Conservation (phyloP, 92 coral and sea anemone species). For the Plumapathes pennacea region DNA sequence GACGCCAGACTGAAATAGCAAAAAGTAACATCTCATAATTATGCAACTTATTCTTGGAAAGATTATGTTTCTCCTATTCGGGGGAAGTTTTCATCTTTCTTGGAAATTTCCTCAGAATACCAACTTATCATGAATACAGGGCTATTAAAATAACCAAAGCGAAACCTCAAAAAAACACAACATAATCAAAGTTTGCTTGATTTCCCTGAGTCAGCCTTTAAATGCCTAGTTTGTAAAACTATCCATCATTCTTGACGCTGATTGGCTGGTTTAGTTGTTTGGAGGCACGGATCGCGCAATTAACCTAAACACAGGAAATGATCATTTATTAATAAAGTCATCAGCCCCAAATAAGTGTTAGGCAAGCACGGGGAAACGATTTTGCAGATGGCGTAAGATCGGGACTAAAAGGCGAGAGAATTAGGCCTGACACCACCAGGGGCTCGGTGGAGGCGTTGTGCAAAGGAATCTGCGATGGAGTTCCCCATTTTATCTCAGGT, state of each 20-base stretch:
- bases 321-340: constrained; percentile 73
- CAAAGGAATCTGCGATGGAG: constrained; percentile 8
- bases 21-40: too few relatives aligned
- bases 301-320: constrained; percentile 77
- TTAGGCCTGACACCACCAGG: background rate
- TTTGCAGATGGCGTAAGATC: constrained; percentile 68
- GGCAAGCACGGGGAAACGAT: constrained; percentile 1
- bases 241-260: background rate
- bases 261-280: constrained; percentile 53
- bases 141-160: too few relatives aligned
- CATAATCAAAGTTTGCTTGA: too few relatives aligned
- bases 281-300: constrained; percentile 72
- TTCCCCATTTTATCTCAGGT: constrained; percentile 17
- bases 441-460: background rate
- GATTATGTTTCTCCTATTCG: too few relatives aligned
- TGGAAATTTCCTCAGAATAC: too few relatives aligned
- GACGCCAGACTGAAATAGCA: too few relatives aligned
- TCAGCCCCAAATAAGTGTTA: constrained; percentile 66
- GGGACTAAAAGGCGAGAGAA: constrained; percentile 1
- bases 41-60: too few relatives aligned
- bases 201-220: too few relatives aligned
- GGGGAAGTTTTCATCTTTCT: too few relatives aligned
- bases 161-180: too few relatives aligned
- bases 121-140: too few relatives aligned
- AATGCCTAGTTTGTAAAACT: too few relatives aligned